phyloP scores from a whole-genome alignment of 2,113 vertebrate genomes.

The Nycticebus coucang region DNA sequence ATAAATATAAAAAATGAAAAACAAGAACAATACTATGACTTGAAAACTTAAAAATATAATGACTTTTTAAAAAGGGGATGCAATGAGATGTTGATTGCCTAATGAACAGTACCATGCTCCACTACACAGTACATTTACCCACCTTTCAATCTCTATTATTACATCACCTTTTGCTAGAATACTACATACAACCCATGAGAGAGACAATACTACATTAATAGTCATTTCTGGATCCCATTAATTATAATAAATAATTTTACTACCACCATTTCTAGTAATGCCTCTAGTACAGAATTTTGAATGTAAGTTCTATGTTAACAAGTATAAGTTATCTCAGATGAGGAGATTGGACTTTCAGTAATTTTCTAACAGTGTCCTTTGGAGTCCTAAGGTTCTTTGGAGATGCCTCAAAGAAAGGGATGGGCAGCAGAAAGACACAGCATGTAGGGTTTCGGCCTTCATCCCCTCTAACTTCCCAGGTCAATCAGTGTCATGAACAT shows the following conservation, averaged over 20 bases:
- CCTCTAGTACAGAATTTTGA: constrained; percentile 8
- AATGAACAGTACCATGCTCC: not conserved
- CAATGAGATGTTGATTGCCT: constrained; percentile 12
- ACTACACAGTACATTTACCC: not conserved
- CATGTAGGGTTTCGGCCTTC: not conserved
- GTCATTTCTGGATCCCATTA: constrained; percentile 56
- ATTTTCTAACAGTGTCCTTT: not conserved
- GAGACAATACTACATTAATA: constrained; percentile 35
- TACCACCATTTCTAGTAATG: constrained; percentile 43
- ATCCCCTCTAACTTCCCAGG: not conserved
- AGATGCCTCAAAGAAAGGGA: not conserved
- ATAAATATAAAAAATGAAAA: constrained; percentile 23
- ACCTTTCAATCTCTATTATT: not conserved
- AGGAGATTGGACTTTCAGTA: not conserved
- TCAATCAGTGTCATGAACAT: not conserved
- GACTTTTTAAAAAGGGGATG: constrained; percentile 68
- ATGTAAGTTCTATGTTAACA: constrained; percentile 54
- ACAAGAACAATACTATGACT: constrained; percentile 71
- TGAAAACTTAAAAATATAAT: constrained; percentile 58
- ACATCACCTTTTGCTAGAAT: constrained; percentile 18
- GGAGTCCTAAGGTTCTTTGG: not conserved
- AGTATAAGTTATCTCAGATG: not conserved
- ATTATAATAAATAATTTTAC: constrained; percentile 62
- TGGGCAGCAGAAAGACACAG: not conserved
- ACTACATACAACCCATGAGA: constrained; percentile 4